Base-by-base conservation (phyloP, 2,888 invertebrate genomes). In the Tachina lurida region DNA sequence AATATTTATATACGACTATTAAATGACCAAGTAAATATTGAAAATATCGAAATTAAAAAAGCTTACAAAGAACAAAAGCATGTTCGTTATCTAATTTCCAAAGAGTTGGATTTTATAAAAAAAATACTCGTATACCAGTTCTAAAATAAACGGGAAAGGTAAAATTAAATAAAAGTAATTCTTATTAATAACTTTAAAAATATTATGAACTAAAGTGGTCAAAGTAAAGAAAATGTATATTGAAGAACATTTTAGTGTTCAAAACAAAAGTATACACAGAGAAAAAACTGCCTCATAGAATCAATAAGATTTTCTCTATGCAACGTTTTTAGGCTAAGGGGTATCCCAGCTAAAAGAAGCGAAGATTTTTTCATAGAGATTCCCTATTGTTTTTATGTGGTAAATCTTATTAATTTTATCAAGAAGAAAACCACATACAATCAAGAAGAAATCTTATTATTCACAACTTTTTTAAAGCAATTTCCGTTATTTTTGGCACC, bases 1-100 rank as follows among this genome's bases (percentile, higher is more conserved):
- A 73, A 71, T 73, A 43, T 43, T 17, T 67, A 60, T 13, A 39
- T 49, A 49, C 5, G 60, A 60, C 54, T 75, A 75, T 68, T 75
- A 62, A 81, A 62, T 75, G 54, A 67, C 31, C 73, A 80, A 73
- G 71, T 80, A 65, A 62, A 74, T 74, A 73, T 73, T 73, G 49
- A 63, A 56, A 81, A 63, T 49, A 62, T 45, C 31, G n/a, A 62
- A 43, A 47, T 39, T 56, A 65, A 54, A 79, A 31, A 12, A 75
- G 62, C 43, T 62, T 56, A 79, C 17, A 52, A 13, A 63, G 45
- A 75, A 68, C 81, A 75, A 68, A 70, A 68, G 54, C 31, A 45
- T 47, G 68, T 45, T 13, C 45, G 75, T 75, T 68, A 56, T 75
- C 62, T 60, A 65, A 19, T 3, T 47, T 19, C 31, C 60, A 67